Base-by-base conservation (phyloP, 2,113 vertebrate species). In the Colistium nudipinnis region DNA sequence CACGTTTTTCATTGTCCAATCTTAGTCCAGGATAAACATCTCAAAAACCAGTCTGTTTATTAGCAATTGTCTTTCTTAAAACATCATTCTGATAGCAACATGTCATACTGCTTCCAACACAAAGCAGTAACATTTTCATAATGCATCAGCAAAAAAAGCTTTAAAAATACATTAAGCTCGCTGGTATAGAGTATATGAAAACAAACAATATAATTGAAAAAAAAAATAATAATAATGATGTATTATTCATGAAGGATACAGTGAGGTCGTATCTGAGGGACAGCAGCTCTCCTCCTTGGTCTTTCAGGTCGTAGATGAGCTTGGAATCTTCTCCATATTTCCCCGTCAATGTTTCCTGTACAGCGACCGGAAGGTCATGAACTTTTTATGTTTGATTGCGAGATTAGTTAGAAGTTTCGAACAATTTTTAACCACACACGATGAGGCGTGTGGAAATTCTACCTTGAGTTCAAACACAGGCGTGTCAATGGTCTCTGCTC, bases 261-360 rank as follows among this genome's bases (percentile, higher is more conserved):
- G 98, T 99, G 60, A 99, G 95, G 87, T 99, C 97, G 0, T 99
- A 99, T 87, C 98, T 94, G 74, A 99, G 92, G 17, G 97, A 96
- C 67, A 99, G 91, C 74, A 98, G 93, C 88, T 99, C 97, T 65
- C 98, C 98, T 60, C 98, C 98, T 78, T 99, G 98, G 80, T 99
- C 97, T 64, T 99, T 97, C 20, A 99, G 91, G 78, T 99, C 97
- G 0, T 99, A 99, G 85, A 99, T 99, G 63, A 99, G 96, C 82
- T 99, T 99, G 0, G 98, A 98, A 67, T 99, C 98, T 86, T 99
- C 97, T 3, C 98, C 98, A 0, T 99, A 99, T 67, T 99, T 99
- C 55, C 97, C 98, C 0, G 93, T 98, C 71, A 99, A 48, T 0
- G 96, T 98, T 93, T 99, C 98, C 98, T 99, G 22, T 11, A 84